Conservation (phyloP, 2,113 vertebrate species). For the Ochotona curzoniae region DNA sequence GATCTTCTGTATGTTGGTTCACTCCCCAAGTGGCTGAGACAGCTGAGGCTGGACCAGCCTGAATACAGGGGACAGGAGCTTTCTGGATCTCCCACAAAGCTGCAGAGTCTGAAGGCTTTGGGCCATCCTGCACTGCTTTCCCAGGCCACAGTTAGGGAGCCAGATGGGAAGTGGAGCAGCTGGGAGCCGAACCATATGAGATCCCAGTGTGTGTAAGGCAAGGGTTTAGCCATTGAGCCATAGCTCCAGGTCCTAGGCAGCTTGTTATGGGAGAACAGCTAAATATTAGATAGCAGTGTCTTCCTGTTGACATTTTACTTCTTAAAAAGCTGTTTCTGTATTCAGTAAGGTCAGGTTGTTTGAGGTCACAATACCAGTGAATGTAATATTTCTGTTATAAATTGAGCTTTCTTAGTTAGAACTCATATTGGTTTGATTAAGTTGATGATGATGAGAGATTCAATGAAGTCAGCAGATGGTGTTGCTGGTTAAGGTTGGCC, state of each 20-base stretch:
- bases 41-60: too few relatives aligned
- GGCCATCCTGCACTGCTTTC: too few relatives aligned
- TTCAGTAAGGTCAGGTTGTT: background rate
- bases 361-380: background rate
- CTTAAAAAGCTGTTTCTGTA: slow-evolving; percentile 8
- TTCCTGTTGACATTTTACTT: slow-evolving; percentile 17
- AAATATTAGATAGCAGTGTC: background rate
- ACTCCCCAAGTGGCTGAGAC: too few relatives aligned
- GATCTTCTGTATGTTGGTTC: too few relatives aligned
- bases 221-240: too few relatives aligned
- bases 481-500: slow-evolving; percentile 53
- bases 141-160: too few relatives aligned
- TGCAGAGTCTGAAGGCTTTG: too few relatives aligned
- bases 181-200: too few relatives aligned
- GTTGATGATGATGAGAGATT: slow-evolving; percentile 34
- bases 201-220: too few relatives aligned
- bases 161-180: too few relatives aligned
- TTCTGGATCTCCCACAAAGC: too few relatives aligned
- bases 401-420: slow-evolving; percentile 31
- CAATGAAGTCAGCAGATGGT: slow-evolving; percentile 64
- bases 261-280: background rate
- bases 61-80: too few relatives aligned
- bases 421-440: slow-evolving; percentile 62
- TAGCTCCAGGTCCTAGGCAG: background rate
- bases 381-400: background rate